Conservation (phyloP, 2,888 invertebrate genomes). For the Pimpla rufipes region DNA sequence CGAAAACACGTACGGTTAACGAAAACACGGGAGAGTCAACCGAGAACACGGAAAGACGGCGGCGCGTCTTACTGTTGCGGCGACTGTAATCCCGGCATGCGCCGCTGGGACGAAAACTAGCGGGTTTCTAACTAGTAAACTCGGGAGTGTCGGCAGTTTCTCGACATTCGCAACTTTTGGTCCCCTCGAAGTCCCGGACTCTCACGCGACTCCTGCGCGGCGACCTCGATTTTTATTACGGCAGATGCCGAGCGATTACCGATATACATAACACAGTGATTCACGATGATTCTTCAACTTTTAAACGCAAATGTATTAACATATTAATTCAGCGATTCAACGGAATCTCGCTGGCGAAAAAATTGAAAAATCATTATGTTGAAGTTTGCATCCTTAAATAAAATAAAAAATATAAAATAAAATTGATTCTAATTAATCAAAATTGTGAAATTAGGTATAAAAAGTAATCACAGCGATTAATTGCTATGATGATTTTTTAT, state of each 20-base stretch:
- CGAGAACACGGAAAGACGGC: constrained; percentile 27
- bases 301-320: too few relatives aligned
- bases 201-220: constrained; percentile 30
- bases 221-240: constrained; percentile 50
- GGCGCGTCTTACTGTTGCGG: constrained; percentile 22
- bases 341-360: too few relatives aligned
- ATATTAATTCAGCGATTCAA: too few relatives aligned
- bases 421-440: too few relatives aligned
- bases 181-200: constrained; percentile 47
- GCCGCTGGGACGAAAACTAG: constrained; percentile 51
- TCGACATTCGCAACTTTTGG: constrained; percentile 40
- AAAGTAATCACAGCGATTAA: too few relatives aligned
- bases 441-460: too few relatives aligned
- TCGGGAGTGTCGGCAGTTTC: constrained; percentile 33
- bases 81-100: constrained; percentile 58
- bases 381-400: too few relatives aligned
- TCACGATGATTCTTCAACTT: too few relatives aligned
- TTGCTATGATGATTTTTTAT: too few relatives aligned
- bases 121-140: constrained; percentile 51
- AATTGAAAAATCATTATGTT: too few relatives aligned
- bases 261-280: too few relatives aligned
- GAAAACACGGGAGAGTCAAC: constrained; percentile 16
- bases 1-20: background rate
- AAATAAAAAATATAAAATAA: too few relatives aligned
- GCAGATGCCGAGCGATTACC: constrained; percentile 24